phyloP scores from a whole-genome alignment of 1,140 invertebrate species.

The Saccostrea glomerata region DNA sequence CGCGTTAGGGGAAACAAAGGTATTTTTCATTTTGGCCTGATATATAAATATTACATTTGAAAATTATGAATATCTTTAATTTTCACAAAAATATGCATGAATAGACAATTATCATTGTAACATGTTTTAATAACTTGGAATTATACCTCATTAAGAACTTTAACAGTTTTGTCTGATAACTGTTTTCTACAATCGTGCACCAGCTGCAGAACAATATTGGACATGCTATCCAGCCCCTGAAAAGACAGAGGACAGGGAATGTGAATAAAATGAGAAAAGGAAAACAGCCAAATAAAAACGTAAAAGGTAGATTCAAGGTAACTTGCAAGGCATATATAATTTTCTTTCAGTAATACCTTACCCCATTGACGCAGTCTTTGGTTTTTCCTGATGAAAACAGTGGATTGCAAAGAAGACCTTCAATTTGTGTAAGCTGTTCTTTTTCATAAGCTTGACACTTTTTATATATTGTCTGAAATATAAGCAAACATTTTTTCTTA shows the following conservation, averaged over 20 bases:
- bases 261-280: background rate
- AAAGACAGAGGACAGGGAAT: background rate
- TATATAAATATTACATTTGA: too few species aligned
- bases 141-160: background rate
- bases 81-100: too few species aligned
- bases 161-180: slow-evolving; percentile 13
- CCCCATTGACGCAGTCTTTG: background rate
- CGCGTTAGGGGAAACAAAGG: too few species aligned
- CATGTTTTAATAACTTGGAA: background rate
- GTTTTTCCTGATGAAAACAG: background rate
- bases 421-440: background rate
- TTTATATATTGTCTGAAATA: slow-evolving; percentile 9
- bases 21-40: too few species aligned
- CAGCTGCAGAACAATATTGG: background rate
- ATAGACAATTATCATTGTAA: too few species aligned
- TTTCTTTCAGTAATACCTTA: background rate
- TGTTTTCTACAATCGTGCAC: background rate
- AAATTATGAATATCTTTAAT: too few species aligned
- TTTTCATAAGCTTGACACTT: slow-evolving; percentile 1
- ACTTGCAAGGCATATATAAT: too few species aligned
- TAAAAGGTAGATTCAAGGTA: too few species aligned
- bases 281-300: background rate
- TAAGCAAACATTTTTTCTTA: background rate
- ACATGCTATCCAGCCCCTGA: background rate
- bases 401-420: background rate